Base-by-base conservation (phyloP, 2,797 vertebrate genomes). In the Lepus oiostolus region DNA sequence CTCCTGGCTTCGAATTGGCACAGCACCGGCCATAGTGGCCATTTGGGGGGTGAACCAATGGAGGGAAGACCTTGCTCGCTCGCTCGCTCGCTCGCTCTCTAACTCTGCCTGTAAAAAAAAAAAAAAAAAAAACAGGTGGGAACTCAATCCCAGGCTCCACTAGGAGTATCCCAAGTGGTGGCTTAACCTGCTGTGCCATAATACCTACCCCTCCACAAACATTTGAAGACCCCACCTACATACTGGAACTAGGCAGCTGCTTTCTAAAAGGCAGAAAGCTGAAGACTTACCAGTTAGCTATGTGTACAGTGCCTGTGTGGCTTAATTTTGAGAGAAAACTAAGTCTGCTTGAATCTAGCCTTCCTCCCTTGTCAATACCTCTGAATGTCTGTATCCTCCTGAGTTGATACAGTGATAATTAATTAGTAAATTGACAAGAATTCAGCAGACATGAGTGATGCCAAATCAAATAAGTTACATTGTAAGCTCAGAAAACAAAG, bases 381-480 rank as follows among this genome's bases (percentile, higher is more conserved):
- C 89, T 95, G 96, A 90, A 85, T 91, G 94, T 94, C 70, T 94
- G 63, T 72, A 14, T 92, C 54, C 52, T 91, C 83, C 75, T 90
- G 76, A 90, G 71, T 58, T 91, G 96, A 94, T 60, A 92, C 2
- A 76, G 47, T 84, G 89, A 38, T 92, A 92, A 87, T 95, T 92
- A 95, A 88, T 85, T 83, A 95, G 92, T 93, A 72, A 84, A 92
- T 95, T 92, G 30, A 65, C 77, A 85, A 85, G 87, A 93, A 88
- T 21, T 94, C n/a, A 30, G 58, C 35, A 77, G 65, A 70, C 50
- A 82, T 17, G 79, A 96, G 81, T 85, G 70, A 89, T 84, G 26
- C 89, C 68, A 95, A 70, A 84, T 92, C 76, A 86, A 65, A 95
- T 93, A 95, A 89, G 84, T 85, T 82, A 50, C 68, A 63, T 86